Evolutionary conservation across 2,797 vertebrate species (phyloP), one percentile per base, ranked within the genome.

Genomic region (Myripristis murdjan): DNA sequence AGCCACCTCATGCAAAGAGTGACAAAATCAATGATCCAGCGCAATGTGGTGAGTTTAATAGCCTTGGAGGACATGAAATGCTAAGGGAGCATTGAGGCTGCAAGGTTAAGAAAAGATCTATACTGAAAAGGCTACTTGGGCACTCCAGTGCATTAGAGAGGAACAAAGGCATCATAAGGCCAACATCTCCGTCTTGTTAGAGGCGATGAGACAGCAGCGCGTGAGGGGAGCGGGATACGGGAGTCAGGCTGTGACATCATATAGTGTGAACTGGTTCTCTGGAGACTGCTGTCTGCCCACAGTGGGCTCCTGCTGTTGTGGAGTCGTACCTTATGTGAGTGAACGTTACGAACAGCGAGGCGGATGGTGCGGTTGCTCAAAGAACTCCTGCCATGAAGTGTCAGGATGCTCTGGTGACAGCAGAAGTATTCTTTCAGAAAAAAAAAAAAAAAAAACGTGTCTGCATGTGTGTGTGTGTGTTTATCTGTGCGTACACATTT

Each of bases 1-100:
- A 54, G 68, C 64, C 85, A 83, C 72, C 84, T 87, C 61, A 72
- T 87, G 64, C 71, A 48, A 67, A 37, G 68, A 84, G 87, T 79
- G 90, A 88, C 87, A 88, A 84, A 93, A 92, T 93, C 91, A 90
- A 91, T 92, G 88, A 83, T 80, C 76, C 86, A 84, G 85, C 83
- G 77, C 83, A 51, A 73, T 73, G 82, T 83, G 86, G 63, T 75
- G 77, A 69, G 76, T 87, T 83, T 86, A 88, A 89, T 78, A 70
- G 84, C 70, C 86, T 81, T 56, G 57, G 78, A 89, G 77, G 79
- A 81, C 75, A 79, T 61, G 31, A 64, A 73, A 85, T 74, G 84
- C 83, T 77, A 76, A 76, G 62, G 56, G 83, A 84, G 87, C 57
- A 47, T 70, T 23, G 39, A 54, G 79, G 84, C 78, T 78, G 64